A percentile compares a stretch with the other conserved stretches of the same genome.
phyloP scores from a whole-genome alignment of 2,797 vertebrate species.

The Taenioides sp. region DNA sequence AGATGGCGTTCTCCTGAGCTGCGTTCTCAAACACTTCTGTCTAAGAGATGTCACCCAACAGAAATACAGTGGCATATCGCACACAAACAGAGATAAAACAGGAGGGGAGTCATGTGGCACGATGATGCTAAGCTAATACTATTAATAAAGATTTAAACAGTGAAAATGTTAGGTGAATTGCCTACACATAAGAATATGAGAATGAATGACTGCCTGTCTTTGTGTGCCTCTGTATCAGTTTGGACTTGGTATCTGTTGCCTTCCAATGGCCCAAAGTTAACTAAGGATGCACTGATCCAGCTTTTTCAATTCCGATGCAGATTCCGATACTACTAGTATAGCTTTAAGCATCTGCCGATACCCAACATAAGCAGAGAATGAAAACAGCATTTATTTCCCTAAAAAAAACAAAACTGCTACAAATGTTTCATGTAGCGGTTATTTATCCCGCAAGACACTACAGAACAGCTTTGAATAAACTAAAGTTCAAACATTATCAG shows the following conservation, averaged over 20 bases:
- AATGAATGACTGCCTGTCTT: background rate
- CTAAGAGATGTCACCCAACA: slow-evolving; percentile 35
- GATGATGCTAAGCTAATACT: background rate
- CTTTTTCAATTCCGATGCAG: no score
- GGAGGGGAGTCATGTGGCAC: slow-evolving; percentile 1
- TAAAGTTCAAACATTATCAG: no score
- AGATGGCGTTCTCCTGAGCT: slow-evolving; percentile 34
- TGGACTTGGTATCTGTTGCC: background rate
- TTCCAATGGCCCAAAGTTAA: background rate
- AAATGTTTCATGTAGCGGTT: no score
- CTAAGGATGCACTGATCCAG: no score
- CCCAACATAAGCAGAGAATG: no score
- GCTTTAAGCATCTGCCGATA: no score
- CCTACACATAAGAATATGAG: background rate
- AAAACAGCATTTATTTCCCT: no score
- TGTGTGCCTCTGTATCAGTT: background rate
- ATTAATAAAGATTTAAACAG: background rate
- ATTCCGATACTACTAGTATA: no score
- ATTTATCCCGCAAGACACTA: no score
- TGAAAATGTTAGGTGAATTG: background rate
- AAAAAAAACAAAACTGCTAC: no score
- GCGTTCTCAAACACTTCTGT: slow-evolving; percentile 45
- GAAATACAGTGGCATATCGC: slow-evolving; percentile 20
- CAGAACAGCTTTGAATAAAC: no score
- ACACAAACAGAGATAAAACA: slow-evolving; percentile 31